These are phyloP conservation scores for Sinocyclocheilus anshuiensis DNA, from an alignment of 2,113 vertebrate genomes.

Conservation along the genomic window DNA sequence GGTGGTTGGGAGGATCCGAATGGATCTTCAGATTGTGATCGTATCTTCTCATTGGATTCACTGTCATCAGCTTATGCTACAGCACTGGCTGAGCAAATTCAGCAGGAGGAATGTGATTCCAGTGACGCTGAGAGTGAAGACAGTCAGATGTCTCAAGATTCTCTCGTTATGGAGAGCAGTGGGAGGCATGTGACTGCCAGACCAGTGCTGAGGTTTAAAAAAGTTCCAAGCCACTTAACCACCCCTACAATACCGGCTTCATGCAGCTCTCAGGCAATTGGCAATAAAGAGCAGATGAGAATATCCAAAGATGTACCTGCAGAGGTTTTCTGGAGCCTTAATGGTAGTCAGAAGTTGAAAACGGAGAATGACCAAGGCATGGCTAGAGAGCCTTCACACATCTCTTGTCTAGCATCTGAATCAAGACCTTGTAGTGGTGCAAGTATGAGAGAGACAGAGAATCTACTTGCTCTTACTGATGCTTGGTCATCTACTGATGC, in stretches of 20 bases:
- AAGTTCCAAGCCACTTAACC: constrained; percentile 50
- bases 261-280: constrained; percentile 62
- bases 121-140: constrained; percentile 86
- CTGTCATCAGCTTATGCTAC: constrained; percentile 82
- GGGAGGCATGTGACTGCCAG: constrained; percentile 38
- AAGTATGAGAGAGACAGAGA: constrained; percentile 67
- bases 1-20: constrained; percentile 63
- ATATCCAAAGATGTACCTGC: constrained; percentile 78
- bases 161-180: constrained; percentile 70
- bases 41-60: constrained; percentile 89
- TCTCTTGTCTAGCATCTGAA: background rate
- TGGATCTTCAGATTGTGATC: constrained; percentile 84
- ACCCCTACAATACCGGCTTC: constrained; percentile 37
- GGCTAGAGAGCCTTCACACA: background rate
- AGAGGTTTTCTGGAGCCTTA: constrained; percentile 79
- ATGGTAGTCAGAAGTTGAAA: constrained; percentile 56
- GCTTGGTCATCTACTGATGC: constrained; percentile 80
- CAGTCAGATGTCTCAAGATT: constrained; percentile 91
- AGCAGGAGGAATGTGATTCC: constrained; percentile 68
- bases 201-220: constrained; percentile 36
- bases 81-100: constrained; percentile 72
- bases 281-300: constrained; percentile 60
- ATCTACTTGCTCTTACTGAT: constrained; percentile 68
- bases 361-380: background rate
- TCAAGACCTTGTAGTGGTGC: constrained; percentile 51